Percentiles rank a stretch among this genome's conserved stretches.
These are phyloP conservation scores for Diaprepes abbreviatus DNA, from an alignment of 2,888 invertebrate species.

Conservation along the genomic window DNA sequence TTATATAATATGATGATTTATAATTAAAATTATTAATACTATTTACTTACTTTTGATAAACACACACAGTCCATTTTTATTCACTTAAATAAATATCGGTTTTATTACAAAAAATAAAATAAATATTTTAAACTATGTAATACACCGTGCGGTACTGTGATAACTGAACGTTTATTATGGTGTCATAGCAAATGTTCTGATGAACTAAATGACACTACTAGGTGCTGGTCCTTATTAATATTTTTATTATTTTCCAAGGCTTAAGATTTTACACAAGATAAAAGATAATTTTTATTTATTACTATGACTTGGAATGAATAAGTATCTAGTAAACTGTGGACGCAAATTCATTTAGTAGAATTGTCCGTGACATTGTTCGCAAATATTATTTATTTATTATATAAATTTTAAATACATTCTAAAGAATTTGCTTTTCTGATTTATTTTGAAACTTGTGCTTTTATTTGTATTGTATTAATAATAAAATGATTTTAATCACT, in stretches of 20 bases:
- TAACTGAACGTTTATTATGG: neutral
- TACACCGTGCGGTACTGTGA: slow-evolving; percentile 1
- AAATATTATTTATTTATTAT: slow-evolving; percentile 18
- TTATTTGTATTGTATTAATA: neutral
- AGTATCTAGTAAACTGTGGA: neutral
- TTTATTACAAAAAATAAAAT: slow-evolving; percentile 34
- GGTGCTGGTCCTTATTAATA: slow-evolving; percentile 7
- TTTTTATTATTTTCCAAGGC: slow-evolving; percentile 2
- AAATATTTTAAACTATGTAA: slow-evolving; percentile 31
- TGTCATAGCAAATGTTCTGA: neutral
- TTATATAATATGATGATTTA: too few relatives aligned
- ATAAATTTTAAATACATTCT: neutral
- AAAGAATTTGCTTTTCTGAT: neutral
- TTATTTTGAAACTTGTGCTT: neutral
- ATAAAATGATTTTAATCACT: too few relatives aligned
- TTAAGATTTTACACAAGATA: slow-evolving; percentile 34
- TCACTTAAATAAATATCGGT: neutral
- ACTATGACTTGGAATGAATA: neutral
- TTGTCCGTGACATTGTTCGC: neutral
- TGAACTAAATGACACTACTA: slow-evolving; percentile 1
- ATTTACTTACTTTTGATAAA: slow-evolving; percentile 16
- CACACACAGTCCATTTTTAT: slow-evolving; percentile 16
- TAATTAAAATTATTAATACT: too few relatives aligned
- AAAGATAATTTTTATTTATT: slow-evolving; percentile 32
- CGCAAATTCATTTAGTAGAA: slow-evolving; percentile 6